Evolutionary conservation across 2,797 vertebrate genomes (phyloP), one percentile per base, ranked within the genome.

Genomic region (Mus spretus): DNA sequence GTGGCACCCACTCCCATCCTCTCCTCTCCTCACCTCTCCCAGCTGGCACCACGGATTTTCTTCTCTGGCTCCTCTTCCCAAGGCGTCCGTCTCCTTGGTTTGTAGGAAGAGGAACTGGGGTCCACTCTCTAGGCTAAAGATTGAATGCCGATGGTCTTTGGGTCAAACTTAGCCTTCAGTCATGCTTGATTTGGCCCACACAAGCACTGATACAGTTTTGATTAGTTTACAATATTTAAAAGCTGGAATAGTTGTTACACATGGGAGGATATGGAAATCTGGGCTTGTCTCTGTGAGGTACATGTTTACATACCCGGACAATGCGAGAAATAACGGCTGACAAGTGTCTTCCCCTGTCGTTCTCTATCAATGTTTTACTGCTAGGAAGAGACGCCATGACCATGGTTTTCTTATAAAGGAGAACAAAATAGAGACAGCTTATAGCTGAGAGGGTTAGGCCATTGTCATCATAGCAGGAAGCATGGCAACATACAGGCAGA

Each of bases 151-250:
- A 77, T 67, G 61, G 37, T 70, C 87, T 59, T 0, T n/a, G 84
- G 70, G 80, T 90, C 83, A 80, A 40, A 96, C 86, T 96, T 91
- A 94, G 90, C 90, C 40, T 86, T 67, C 15, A 61, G 93, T 57
- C 37, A 28, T 91, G 86, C 77, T 97, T 97, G 77, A 65, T 84
- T 96, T 96, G 96, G 89, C 89, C 72, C 72, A 57, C 65, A 93
- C 28, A 67, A 55, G 44, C 72, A 70, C 94, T 93, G 87, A 44
- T 77, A 93, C 79, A 95, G 77, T 78, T 55, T 94, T 92, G 57
- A 50, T 81, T 94, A n/a, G 44, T 90, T 91, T 96, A 83, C 91
- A 97, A 89, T 83, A 72, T 94, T 87, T 91, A 89, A 61, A 77
- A 53, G 67, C 70, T 83, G n/a, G 24, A 86, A 44, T 50, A 57